Conservation (phyloP, 1,140 invertebrate species). For the Brachionus paranguensis region DNA sequence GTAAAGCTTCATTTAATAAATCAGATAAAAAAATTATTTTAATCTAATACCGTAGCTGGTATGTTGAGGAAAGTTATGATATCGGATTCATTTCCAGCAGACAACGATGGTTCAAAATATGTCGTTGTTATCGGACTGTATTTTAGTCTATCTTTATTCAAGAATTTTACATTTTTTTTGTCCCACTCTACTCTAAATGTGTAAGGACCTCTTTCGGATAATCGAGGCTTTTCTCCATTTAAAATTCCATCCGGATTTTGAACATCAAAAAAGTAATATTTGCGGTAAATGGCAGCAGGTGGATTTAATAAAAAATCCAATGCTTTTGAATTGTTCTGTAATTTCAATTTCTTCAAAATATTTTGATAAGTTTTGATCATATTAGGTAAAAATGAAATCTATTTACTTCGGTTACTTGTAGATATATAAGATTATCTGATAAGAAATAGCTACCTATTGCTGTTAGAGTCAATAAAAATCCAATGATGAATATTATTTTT, state of each 20-base stretch:
- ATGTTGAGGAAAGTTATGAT: conserved; percentile 7
- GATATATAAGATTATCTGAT: not conserved
- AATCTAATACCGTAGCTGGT: not conserved
- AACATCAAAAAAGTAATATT: conserved; percentile 32
- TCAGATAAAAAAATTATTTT: not conserved
- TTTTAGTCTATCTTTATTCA: not conserved
- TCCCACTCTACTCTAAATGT: not conserved
- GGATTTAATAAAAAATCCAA: not conserved
- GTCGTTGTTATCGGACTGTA: not conserved
- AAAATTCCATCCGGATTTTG: not conserved
- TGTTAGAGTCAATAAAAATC: not conserved
- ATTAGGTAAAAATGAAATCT: not conserved
- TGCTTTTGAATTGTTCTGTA: not conserved
- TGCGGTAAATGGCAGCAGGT: not conserved
- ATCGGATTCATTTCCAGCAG: not conserved
- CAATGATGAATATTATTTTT: no score
- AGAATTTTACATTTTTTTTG: conserved; percentile 5
- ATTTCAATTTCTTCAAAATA: not conserved
- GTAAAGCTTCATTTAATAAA: not conserved
- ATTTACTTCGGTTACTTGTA: not conserved
- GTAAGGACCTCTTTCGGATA: conserved; percentile 16
- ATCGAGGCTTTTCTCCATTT: not conserved
- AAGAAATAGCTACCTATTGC: not conserved
- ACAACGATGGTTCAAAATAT: not conserved
- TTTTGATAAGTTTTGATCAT: no score